These are phyloP conservation scores for Gavia stellata DNA, from an alignment of 2,113 vertebrate genomes.

Conservation along the genomic window DNA sequence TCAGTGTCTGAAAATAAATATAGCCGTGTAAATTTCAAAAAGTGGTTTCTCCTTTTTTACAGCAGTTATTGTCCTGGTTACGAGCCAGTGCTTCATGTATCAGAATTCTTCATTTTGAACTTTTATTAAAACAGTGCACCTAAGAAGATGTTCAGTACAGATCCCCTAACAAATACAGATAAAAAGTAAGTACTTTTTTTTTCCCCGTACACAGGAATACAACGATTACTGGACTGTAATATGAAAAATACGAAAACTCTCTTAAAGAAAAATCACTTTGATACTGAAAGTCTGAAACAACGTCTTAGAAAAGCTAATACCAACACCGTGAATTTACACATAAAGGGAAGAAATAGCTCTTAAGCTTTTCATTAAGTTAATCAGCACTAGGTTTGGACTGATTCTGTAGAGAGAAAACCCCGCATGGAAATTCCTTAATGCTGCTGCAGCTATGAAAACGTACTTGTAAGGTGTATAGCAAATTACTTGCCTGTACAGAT, in stretches of 20 bases:
- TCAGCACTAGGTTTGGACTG: not conserved
- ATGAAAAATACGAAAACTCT: too few species aligned
- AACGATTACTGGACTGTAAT: not conserved
- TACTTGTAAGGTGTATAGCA: not conserved
- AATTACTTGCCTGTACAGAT: not conserved
- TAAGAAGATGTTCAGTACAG: slow-evolving; percentile 32
- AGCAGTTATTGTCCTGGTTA: not conserved
- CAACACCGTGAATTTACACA: not conserved
- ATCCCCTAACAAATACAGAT: not conserved
- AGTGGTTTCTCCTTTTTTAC: not conserved
- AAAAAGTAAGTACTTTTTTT: slow-evolving; percentile 24
- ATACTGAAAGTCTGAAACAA: not conserved
- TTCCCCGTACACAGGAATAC: not conserved
- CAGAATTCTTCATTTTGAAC: not conserved
- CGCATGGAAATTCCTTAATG: not conserved
- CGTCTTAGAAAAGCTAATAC: not conserved
- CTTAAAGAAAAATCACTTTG: not conserved
- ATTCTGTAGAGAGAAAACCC: not conserved
- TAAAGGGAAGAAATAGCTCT: not conserved
- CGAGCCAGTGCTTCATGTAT: not conserved
- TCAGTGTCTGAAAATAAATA: not conserved
- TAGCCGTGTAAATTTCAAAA: not conserved
- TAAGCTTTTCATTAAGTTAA: not conserved
- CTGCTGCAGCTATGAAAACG: not conserved
- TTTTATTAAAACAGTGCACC: not conserved